These are phyloP conservation scores for Drosophila anceps DNA, from an alignment of 2,888 invertebrate species.

Conservation along the genomic window DNA sequence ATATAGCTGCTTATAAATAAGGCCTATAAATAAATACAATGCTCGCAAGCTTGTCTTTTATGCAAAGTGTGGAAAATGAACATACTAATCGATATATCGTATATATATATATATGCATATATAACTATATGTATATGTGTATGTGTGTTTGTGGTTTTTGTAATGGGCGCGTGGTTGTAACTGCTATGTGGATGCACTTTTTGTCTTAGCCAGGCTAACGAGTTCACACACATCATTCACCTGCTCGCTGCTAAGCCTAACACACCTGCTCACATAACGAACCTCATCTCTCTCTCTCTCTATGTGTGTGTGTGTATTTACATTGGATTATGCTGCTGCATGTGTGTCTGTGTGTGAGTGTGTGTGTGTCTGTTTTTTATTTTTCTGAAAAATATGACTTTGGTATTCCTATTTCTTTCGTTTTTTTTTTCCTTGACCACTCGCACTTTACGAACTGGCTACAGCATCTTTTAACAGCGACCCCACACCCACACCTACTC, in stretches of 20 bases:
- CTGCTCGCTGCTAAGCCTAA: conserved; percentile 10
- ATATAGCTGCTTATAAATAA: conserved; percentile 61
- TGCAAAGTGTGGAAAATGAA: conserved; percentile 73
- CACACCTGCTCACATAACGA: conserved; percentile 1
- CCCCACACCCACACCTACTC: conserved; percentile 33
- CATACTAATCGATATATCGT: conserved; percentile 53
- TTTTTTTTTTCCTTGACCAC: conserved; percentile 28
- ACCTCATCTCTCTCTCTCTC: not conserved
- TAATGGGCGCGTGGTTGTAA: conserved; percentile 26
- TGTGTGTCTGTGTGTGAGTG: not conserved
- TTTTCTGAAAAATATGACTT: conserved; percentile 81
- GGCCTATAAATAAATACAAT: conserved; percentile 70
- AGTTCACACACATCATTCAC: conserved; percentile 21
- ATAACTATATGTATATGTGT: conserved; percentile 24
- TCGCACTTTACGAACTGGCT: conserved; percentile 58
- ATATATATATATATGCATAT: conserved; percentile 31
- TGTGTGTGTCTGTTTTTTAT: conserved; percentile 60
- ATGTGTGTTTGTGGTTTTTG: not conserved
- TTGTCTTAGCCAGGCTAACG: conserved; percentile 57
- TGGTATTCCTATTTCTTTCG: conserved; percentile 76
- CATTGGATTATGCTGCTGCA: conserved; percentile 9
- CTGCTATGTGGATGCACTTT: conserved; percentile 43
- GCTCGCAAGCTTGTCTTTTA: conserved; percentile 76
- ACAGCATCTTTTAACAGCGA: conserved; percentile 64
- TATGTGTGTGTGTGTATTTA: conserved; percentile 27